Evolutionary conservation across 2,113 vertebrate species (phyloP).

Genomic region (Natator depressus): DNA sequence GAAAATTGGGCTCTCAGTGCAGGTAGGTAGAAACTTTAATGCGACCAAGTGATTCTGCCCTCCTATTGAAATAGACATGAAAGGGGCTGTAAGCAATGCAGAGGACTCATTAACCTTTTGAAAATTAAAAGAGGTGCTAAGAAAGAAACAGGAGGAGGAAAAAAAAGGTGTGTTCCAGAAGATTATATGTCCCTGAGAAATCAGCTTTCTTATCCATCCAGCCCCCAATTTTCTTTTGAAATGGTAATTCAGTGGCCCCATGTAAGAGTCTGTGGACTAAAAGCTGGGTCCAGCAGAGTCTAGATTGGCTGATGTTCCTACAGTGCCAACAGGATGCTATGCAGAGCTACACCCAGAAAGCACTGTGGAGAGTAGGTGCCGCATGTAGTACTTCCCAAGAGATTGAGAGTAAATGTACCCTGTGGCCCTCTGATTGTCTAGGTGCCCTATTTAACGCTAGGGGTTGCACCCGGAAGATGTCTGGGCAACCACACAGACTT

Average conservation of each 20-base stretch:
- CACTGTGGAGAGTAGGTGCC: background rate
- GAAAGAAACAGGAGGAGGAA: background rate
- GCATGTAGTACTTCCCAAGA: background rate
- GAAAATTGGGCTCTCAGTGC: constrained; percentile 20
- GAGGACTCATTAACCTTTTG: background rate
- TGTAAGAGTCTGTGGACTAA: background rate
- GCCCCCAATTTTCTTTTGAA: background rate
- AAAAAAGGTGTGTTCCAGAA: background rate
- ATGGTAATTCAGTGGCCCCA: background rate
- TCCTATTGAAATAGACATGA: background rate
- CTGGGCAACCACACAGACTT: background rate
- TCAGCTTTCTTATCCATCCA: background rate
- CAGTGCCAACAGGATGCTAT: background rate
- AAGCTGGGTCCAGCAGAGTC: background rate
- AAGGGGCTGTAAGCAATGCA: background rate
- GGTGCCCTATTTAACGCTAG: background rate
- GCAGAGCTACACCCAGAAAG: background rate
- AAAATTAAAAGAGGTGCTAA: background rate
- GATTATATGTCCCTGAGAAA: background rate
- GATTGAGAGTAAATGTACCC: background rate
- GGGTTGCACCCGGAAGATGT: background rate
- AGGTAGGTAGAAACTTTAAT: constrained; percentile 36
- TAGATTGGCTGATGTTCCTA: background rate
- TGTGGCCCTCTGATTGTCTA: background rate
- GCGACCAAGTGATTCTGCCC: background rate